A percentile compares a stretch with the other conserved stretches of the same genome.
Conservation (phyloP, 2,797 vertebrate genomes). For the Argentina silus region DNA sequence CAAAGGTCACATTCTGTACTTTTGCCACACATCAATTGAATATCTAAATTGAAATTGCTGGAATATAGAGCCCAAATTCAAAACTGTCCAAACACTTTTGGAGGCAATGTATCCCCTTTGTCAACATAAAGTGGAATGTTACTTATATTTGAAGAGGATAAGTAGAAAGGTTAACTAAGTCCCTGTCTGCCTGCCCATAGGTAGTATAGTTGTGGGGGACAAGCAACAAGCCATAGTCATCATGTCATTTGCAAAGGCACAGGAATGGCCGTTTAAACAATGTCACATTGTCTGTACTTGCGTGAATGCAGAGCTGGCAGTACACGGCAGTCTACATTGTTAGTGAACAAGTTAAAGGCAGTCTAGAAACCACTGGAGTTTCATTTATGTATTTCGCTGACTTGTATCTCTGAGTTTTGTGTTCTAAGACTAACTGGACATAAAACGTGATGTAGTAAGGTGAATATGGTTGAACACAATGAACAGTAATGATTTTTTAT, state of each 20-base stretch:
- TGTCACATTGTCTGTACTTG: conserved; percentile 70
- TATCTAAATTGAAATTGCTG: too few species aligned
- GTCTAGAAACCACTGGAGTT: conserved; percentile 70
- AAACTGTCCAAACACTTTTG: too few species aligned
- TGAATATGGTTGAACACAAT: background rate
- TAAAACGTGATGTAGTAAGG: background rate
- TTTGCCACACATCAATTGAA: too few species aligned
- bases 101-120: background rate
- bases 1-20: too few species aligned
- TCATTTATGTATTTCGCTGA: conserved; percentile 34
- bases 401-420: conserved; percentile 6
- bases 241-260: conserved; percentile 28
- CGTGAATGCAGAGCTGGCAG: conserved; percentile 75
- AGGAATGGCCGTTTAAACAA: conserved; percentile 56
- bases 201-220: background rate
- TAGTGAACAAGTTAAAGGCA: conserved; percentile 52
- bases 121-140: background rate
- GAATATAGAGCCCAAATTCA: too few species aligned
- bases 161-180: too few species aligned
- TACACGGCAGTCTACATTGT: conserved; percentile 67
- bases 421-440: background rate
- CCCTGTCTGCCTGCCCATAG: background rate
- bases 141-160: background rate
- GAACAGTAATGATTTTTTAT: too few species aligned
- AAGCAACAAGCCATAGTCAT: conserved; percentile 2